Percentiles rank a stretch among this genome's conserved stretches.
phyloP scores from a whole-genome alignment of 2,888 invertebrate genomes.

The Stenoptilia bipunctidactyla region DNA sequence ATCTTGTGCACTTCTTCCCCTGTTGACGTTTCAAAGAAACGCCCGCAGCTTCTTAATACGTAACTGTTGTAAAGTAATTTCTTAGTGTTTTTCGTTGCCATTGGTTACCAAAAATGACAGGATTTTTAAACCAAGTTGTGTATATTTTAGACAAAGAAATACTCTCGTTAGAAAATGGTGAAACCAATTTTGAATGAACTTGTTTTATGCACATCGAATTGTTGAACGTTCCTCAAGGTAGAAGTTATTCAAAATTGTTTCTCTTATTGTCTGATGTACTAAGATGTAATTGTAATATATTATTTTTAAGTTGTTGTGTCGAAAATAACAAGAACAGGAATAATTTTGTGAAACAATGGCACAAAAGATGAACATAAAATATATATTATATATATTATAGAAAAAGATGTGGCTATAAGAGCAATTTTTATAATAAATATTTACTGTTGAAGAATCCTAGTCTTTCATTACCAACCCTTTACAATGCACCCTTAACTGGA shows the following conservation, averaged over 20 bases:
- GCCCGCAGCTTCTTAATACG: conserved; percentile 45
- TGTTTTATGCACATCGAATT: conserved; percentile 60
- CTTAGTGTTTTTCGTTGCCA: conserved; percentile 62
- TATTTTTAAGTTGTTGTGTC: conserved; percentile 69
- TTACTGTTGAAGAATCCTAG: conserved; percentile 65
- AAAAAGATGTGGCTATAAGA: conserved; percentile 71
- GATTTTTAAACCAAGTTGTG: conserved; percentile 64
- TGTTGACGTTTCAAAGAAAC: conserved; percentile 48
- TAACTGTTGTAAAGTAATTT: conserved; percentile 54
- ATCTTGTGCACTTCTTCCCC: conserved; percentile 41
- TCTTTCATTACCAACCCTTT: conserved; percentile 35
- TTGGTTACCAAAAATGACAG: conserved; percentile 72
- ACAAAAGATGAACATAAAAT: conserved; percentile 66
- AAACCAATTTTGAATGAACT: conserved; percentile 47
- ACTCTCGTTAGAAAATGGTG: conserved; percentile 54
- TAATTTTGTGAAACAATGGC: conserved; percentile 72
- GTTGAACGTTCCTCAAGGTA: conserved; percentile 57
- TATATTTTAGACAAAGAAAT: conserved; percentile 59
- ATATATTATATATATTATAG: conserved; percentile 68
- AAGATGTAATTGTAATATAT: conserved; percentile 66
- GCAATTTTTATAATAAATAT: conserved; percentile 73
- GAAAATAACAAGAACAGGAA: conserved; percentile 70
- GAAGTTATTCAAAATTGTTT: conserved; percentile 52
- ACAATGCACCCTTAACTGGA: conserved; percentile 4
- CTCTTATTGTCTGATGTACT: conserved; percentile 53